Evolutionary conservation across 2,888 invertebrate species (phyloP), one percentile per base, ranked within the genome.

Genomic region (Heteropelma amictum): DNA sequence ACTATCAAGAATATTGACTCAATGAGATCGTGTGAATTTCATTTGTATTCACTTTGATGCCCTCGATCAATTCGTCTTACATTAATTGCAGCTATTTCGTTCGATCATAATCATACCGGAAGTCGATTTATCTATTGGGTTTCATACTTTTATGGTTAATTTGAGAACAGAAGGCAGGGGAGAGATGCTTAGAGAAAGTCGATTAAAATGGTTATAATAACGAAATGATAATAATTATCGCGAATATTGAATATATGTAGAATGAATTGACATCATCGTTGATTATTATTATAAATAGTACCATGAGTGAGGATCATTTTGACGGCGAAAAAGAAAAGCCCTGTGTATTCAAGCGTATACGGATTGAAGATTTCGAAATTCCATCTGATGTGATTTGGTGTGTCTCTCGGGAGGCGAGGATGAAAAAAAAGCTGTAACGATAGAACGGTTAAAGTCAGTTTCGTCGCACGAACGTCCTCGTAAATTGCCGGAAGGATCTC

Each of bases 401-500:
- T 12, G 0, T 8, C 5, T 12, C 4, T 49, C 47, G n/a, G 14
- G 12, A 5, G 26, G 17, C 17, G 17, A 17, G 4, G 51, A 28
- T 1, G 4, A 14, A 17, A 14, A 60, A 8, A 3, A 30, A 19
- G 61, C 1, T 10, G 17, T 5, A 30, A 6, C 0, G 67, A 42
- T 26, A 49, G 45, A 58, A 45, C 40, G 51, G 38, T 54, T 54
- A 65, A 70, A 75, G 67, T 75, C 70, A 70, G 74, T 75, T 75
- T 67, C 47, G 60, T 56, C 40, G 70, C 47, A 61, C 61, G 70
- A 60, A 75, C 60, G 60, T 49, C 14, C 61, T 61, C 54, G 70
- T 67, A 70, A 61, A 75, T 75, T 70, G 65, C 70, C 65, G 49
- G 70, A 70, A 70, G 70, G 49, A 67, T 75, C 54, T 56, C 40